phyloP scores from a whole-genome alignment of 1,140 invertebrate genomes.

The Calycopis cecrops region DNA sequence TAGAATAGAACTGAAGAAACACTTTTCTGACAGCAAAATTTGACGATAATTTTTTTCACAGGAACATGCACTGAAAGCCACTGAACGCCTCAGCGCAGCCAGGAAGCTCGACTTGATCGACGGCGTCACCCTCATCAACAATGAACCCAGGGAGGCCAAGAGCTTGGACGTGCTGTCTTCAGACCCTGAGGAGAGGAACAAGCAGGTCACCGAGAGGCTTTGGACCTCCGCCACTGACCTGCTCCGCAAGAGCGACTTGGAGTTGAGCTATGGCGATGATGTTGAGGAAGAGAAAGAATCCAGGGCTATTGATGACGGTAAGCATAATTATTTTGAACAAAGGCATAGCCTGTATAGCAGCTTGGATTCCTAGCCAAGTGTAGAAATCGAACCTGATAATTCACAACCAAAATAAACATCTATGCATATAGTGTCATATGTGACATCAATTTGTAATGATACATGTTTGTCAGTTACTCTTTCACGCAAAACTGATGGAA shows the following conservation, averaged over 20 bases:
- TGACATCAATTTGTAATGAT: too few species aligned
- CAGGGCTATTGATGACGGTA: constrained; percentile 51
- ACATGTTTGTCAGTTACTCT: too few species aligned
- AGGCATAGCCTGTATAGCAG: too few species aligned
- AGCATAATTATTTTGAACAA: constrained; percentile 4
- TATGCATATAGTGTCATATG: too few species aligned
- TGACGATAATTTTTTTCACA: constrained; percentile 29
- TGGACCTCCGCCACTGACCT: constrained; percentile 49
- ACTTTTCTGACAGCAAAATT: neutral
- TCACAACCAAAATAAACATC: too few species aligned
- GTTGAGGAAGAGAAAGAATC: constrained; percentile 48
- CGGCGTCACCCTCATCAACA: constrained; percentile 55
- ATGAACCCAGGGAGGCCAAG: constrained; percentile 44
- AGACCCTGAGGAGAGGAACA: constrained; percentile 45
- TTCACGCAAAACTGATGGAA: too few species aligned
- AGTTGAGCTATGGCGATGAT: constrained; percentile 42
- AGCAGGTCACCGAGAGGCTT: constrained; percentile 46
- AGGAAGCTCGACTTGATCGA: constrained; percentile 53
- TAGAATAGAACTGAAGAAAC: too few species aligned
- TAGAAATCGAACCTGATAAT: too few species aligned
- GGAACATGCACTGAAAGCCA: constrained; percentile 54
- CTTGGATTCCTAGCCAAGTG: too few species aligned
- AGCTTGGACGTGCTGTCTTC: constrained; percentile 46
- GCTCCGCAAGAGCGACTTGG: constrained; percentile 49
- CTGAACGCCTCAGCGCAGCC: constrained; percentile 44